Evolutionary conservation across 2,888 invertebrate genomes (phyloP), one percentile per base, ranked within the genome.

Genomic region (Napeogenes inachia): DNA sequence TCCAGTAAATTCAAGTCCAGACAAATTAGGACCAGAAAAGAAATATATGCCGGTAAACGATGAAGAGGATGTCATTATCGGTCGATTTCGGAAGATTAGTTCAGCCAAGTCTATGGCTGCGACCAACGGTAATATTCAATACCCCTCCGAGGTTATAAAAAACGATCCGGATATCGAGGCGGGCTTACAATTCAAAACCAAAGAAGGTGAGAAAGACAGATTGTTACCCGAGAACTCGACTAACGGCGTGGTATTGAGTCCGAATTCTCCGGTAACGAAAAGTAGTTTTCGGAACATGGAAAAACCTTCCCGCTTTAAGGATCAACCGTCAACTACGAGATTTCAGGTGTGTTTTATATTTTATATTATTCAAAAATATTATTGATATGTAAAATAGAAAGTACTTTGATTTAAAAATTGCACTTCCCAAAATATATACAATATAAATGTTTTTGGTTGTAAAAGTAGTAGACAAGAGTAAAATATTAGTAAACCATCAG

Each of bases 201-300:
- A 75, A 58, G 83, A 82, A 13, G 69, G 73, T 2, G 87, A 87
- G 59, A 84, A 75, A 45, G 89, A 89, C 21, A 83, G 81, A 56
- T 70, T 87, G 35, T 63, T 85, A 30, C 73, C 78, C 0, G 84
- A 84, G 2, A 54, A 71, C 10, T 70, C 72, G 32, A 75, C 72
- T 2, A 83, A 82, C 64, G 80, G 77, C 0, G 69, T 71, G 2
- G 58, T 77, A 8, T 68, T 78, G 30, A 76, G 75, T n/a, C 67
- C 76, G 2, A 78, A 71, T 62, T 79, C 81, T 2, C 80, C 82
- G 0, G 72, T 85, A 30, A 92, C 93, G 4, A 93, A 93, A 74
- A 93, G 93, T 74, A 93, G 93, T 77, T 93, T 93, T 74, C 89
- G 93, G 54, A 92, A 93, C 75, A 73, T 87, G 4, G 93, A 93